Evolutionary conservation across 2,797 vertebrate genomes (phyloP), one percentile per base, ranked within the genome.

Genomic region (Avahi laniger): DNA sequence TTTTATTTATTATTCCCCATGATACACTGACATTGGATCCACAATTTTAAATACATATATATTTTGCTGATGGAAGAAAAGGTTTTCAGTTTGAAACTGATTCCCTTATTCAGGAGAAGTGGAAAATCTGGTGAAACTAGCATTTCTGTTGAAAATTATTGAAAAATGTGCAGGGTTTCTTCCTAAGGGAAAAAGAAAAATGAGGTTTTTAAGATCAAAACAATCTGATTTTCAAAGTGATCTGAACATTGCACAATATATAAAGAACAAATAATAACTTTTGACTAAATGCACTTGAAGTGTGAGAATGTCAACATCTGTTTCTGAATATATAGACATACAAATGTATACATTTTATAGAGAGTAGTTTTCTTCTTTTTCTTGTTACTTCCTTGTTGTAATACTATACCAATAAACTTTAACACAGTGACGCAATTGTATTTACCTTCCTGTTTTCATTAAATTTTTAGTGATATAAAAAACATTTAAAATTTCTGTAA

Each of bases 1-100:
- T 97, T 98, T 95, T 79, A 93, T 95, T 97, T 97, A 97, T 97
- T 97, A 98, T 97, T 96, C 97, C 63, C 33, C 95, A 96, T 14
- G 92, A 57, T 63, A 89, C 69, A 87, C 20, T 73, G 87, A 79
- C 79, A 50, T 9, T 38, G 28, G n/a, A 84, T 5, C 3, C 48
- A 4, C 26, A 90, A 87, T 84, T 46, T 95, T 15, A 48, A 75
- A n/a, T 41, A 30, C 38, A 30, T 48, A 26, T 17, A 46, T 35
- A 28, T 26, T 13, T 83, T 67, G 30, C 12, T 78, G 35, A 41
- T 43, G 33, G 30, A 72, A 78, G 50, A 15, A 93, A 7, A 73
- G 52, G 6, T 41, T 86, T 63, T 80, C 20, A 50, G 30, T 88
- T 82, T 92, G 46, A 89, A 17, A 26, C 18, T 20, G 11, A 75